phyloP scores from a whole-genome alignment of 1,140 invertebrate species.

The Drosophila insularis region DNA sequence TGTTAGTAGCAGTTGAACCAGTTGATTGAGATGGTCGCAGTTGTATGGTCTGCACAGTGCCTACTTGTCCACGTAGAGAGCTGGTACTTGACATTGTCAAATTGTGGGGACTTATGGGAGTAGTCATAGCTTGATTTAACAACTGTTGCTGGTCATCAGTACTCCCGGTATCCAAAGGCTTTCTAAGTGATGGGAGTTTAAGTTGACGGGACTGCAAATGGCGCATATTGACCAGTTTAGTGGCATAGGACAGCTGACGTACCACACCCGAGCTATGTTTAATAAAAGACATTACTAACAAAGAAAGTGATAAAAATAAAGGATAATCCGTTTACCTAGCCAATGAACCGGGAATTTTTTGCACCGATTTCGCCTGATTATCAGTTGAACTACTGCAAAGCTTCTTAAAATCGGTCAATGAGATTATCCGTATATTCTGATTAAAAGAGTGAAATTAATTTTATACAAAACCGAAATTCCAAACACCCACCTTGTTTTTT shows the following conservation, averaged over 20 bases:
- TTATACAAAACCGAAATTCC: not conserved
- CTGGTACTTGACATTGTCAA: conserved; percentile 33
- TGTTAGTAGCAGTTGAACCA: conserved; percentile 33
- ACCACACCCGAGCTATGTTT: conserved; percentile 57
- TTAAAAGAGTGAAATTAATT: not conserved
- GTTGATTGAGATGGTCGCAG: conserved; percentile 47
- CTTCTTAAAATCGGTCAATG: conserved; percentile 78
- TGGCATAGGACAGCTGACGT: conserved; percentile 67
- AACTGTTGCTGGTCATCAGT: conserved; percentile 49
- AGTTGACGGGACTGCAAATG: conserved; percentile 61
- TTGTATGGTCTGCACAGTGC: conserved; percentile 68
- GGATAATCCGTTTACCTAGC: conserved; percentile 46
- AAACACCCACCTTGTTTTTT: conserved; percentile 60
- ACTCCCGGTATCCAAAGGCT: conserved; percentile 11
- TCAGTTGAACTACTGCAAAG: conserved; percentile 57
- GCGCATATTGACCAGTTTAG: conserved; percentile 68
- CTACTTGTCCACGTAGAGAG: conserved; percentile 57
- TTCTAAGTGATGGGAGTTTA: conserved; percentile 47
- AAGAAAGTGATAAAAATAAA: not conserved
- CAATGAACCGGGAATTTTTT: conserved; percentile 69
- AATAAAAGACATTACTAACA: not conserved
- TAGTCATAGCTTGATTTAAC: conserved; percentile 21
- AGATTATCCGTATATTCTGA: conserved; percentile 79
- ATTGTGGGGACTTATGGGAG: conserved; percentile 16
- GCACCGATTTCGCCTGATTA: conserved; percentile 62